Base-by-base conservation (phyloP, 1,140 invertebrate genomes). In the Galendromus occidentalis region DNA sequence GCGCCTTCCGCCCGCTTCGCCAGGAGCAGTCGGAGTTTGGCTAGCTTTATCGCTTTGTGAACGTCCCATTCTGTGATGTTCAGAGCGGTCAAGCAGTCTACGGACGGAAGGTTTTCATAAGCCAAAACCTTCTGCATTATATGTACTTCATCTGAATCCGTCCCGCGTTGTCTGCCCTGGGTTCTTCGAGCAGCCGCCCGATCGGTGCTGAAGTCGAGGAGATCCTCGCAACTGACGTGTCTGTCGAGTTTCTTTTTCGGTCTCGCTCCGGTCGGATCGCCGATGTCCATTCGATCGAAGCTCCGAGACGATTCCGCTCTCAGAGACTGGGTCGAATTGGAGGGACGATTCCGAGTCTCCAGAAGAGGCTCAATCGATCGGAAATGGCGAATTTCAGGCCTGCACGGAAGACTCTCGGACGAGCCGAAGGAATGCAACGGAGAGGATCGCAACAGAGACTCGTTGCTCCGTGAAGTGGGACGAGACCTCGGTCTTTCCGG, bases 111-210 rank as follows among this genome's bases (percentile, higher is more conserved):
- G 81, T 91, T 86, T 76, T 86, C 81, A 70, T 86, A 82, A 65
- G 86, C 86, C 44, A 93, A 80, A 17, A 93, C 86, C 78, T 91
- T 92, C 64, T 83, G 81, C 87, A 93, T 90, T 25, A 91, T 88
- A 69, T 87, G 78, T 45, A 94, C 86, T 80, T 93, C 89, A 73
- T 93, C 88, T 0, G 86, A 88, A 69, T 88, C 85, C 1, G 84
- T 81, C 1, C 87, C 86, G 59, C 85, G 82, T n/a, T 84, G 82
- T n/a, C 84, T 80, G 0, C 87, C 85, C 28, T 79, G 78, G 4
- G 81, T 81, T 65, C 71, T 71, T 55, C 76, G 72, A 2, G 75
- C 75, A 69, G 84, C 86, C 0, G 86, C 86, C 65, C 86, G 86
- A 70, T 87, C 84, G 72, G 88, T 84, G 6, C 88, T 86, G 77